Percentiles rank a stretch among this genome's conserved stretches.
phyloP scores from a whole-genome alignment of 1,140 invertebrate species.

The Colletes latitarsis region DNA sequence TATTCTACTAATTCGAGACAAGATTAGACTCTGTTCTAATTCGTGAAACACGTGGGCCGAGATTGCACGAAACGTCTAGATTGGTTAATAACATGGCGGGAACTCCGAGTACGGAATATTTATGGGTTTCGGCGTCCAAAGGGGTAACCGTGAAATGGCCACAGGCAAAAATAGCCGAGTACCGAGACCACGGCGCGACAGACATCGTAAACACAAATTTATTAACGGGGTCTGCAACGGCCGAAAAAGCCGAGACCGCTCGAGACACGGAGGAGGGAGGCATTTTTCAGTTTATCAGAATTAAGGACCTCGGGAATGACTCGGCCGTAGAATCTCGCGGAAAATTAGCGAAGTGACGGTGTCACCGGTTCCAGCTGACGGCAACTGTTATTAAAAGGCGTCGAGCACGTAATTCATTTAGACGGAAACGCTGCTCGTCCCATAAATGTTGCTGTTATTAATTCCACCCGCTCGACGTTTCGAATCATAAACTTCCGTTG shows the following conservation, averaged over 20 bases:
- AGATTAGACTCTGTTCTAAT: conserved; percentile 28
- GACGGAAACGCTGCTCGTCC: neutral
- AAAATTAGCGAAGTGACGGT: conserved; percentile 47
- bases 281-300: conserved; percentile 63
- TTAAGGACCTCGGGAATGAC: conserved; percentile 48
- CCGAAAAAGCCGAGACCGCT: conserved; percentile 22
- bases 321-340: neutral
- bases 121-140: conserved; percentile 28
- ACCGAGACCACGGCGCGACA: conserved; percentile 29
- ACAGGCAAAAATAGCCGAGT: conserved; percentile 57
- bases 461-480: neutral
- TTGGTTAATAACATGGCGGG: conserved; percentile 21
- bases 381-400: neutral
- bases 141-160: conserved; percentile 15
- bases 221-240: conserved; percentile 59
- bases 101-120: conserved; percentile 38
- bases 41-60: conserved; percentile 16
- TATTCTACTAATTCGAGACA: neutral
- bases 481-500: neutral
- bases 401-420: conserved; percentile 31
- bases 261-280: conserved; percentile 1
- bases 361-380: neutral
- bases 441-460: neutral
- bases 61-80: conserved; percentile 42
- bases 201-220: conserved; percentile 69